phyloP scores from a whole-genome alignment of 2,888 invertebrate genomes.

The Physocephala rufipes region DNA sequence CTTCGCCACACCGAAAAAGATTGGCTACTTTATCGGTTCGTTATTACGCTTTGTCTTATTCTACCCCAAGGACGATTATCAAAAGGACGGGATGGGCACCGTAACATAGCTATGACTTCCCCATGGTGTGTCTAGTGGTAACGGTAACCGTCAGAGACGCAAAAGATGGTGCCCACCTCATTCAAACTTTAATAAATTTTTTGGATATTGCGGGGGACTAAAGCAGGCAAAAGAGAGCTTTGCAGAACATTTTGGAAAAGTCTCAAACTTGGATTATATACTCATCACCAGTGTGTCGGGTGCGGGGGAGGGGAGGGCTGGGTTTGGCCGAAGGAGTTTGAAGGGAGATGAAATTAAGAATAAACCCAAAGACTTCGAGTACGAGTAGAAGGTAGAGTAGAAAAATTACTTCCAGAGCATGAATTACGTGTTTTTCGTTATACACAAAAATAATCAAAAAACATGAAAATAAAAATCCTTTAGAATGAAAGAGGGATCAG shows the following conservation, averaged over 20 bases:
- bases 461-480: too few relatives aligned
- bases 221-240: background rate
- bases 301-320: background rate
- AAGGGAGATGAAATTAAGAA: background rate
- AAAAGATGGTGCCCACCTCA: too few relatives aligned
- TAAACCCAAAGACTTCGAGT: background rate
- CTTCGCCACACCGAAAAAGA: too few relatives aligned
- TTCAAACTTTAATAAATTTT: constrained; percentile 28
- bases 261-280: constrained; percentile 28
- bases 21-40: too few relatives aligned
- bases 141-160: too few relatives aligned
- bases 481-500: too few relatives aligned
- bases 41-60: too few relatives aligned
- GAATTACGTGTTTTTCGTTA: background rate
- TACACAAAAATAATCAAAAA: too few relatives aligned
- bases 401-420: background rate
- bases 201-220: background rate
- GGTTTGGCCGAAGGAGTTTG: background rate
- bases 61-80: too few relatives aligned
- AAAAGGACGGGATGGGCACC: too few relatives aligned
- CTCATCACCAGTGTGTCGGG: constrained; percentile 20
- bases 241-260: background rate
- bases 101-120: too few relatives aligned
- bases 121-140: too few relatives aligned
- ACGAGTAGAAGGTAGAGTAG: background rate